A percentile compares a stretch with the other conserved stretches of the same genome.
phyloP scores from a whole-genome alignment of 2,113 vertebrate species.

The Pseudolaguvia tuberculata region DNA sequence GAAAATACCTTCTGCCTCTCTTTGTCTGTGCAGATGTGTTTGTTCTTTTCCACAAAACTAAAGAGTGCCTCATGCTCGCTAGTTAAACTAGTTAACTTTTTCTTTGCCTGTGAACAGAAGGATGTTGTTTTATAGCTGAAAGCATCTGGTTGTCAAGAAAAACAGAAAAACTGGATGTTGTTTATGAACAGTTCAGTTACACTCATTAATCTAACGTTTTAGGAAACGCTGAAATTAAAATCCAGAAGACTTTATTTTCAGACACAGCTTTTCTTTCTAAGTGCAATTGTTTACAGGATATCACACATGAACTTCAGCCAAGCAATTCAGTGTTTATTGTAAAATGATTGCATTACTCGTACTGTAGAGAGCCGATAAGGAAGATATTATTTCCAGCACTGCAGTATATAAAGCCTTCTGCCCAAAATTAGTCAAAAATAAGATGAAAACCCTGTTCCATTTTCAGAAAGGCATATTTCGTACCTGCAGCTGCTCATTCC shows the following conservation, averaged over 20 bases:
- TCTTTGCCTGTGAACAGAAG: constrained; percentile 70
- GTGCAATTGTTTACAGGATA: not conserved
- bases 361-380: not conserved
- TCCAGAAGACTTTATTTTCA: not conserved
- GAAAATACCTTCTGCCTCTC: constrained; percentile 76
- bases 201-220: not conserved
- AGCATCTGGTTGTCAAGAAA: not conserved
- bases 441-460: too few relatives aligned
- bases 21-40: constrained; percentile 71
- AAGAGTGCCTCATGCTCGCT: constrained; percentile 79
- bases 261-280: not conserved
- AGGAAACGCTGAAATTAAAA: not conserved
- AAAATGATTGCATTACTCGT: not conserved
- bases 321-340: not conserved
- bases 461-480: constrained; percentile 10
- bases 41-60: constrained; percentile 77
- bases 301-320: not conserved
- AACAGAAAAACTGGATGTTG: constrained; percentile 16
- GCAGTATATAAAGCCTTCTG: too few relatives aligned
- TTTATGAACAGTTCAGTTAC: not conserved
- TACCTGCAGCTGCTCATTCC: constrained; percentile 80
- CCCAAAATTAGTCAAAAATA: too few relatives aligned
- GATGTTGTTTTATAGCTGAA: constrained; percentile 12
- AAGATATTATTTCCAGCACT: not conserved
- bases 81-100: constrained; percentile 74